Percentiles rank a stretch among this genome's conserved stretches.
Evolutionary conservation across 2,888 invertebrate genomes (phyloP).

Genomic region (Pachycephus smyrnensis): DNA sequence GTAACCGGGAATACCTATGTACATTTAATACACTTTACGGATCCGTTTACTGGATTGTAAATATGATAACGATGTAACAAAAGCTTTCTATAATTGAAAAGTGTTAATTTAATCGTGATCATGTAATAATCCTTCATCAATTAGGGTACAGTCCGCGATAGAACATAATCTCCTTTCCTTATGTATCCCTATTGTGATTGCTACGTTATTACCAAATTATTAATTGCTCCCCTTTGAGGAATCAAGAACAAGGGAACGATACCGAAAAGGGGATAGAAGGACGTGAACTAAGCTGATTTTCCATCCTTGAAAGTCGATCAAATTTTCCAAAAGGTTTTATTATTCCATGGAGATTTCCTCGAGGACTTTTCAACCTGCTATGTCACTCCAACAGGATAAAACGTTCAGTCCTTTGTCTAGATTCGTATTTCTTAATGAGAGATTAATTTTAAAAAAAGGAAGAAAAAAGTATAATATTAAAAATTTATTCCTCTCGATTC

Average conservation of each 20-base stretch:
- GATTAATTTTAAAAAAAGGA: neutral
- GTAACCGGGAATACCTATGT: neutral
- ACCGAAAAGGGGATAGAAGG: neutral
- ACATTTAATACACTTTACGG: neutral
- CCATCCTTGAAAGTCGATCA: conserved; percentile 34
- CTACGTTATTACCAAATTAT: neutral
- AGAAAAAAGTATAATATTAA: neutral
- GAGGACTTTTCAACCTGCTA: conserved; percentile 21
- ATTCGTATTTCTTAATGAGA: neutral
- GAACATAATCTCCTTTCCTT: neutral
- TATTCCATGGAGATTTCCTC: neutral
- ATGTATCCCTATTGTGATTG: neutral
- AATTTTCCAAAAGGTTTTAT: conserved; percentile 5
- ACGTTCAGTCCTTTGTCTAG: neutral
- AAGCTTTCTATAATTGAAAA: neutral
- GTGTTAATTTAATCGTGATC: neutral
- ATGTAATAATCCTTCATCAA: neutral
- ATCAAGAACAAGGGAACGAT: neutral
- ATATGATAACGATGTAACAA: neutral
- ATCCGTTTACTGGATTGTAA: neutral
- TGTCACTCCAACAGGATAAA: neutral
- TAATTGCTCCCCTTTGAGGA: neutral
- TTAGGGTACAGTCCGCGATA: too few relatives aligned
- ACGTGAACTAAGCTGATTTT: neutral
- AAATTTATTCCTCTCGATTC: neutral